Evolutionary conservation across 2,888 invertebrate genomes (phyloP).

Genomic region (Clunio marinus): DNA sequence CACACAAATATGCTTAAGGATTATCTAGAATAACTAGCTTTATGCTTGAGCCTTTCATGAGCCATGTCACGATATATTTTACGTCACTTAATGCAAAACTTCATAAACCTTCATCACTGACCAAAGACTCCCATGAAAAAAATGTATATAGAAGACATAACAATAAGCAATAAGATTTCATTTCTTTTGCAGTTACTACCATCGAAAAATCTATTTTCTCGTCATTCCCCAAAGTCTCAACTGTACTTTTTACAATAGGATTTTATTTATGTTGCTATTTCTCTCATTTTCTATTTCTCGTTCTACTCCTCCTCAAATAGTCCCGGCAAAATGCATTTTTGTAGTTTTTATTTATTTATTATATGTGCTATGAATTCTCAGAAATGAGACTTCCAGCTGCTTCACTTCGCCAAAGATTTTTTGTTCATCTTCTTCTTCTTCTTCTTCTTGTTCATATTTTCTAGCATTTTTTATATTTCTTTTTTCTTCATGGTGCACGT

Average conservation of each 20-base stretch:
- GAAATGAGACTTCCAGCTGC: constrained; percentile 38
- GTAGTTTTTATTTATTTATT: constrained; percentile 35
- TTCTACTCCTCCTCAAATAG: constrained; percentile 5
- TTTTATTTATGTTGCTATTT: constrained; percentile 36
- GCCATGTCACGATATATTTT: neutral
- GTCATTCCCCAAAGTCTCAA: constrained; percentile 19
- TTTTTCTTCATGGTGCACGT: constrained; percentile 1
- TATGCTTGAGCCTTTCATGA: no score
- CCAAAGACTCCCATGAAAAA: neutral
- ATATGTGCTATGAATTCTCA: constrained; percentile 27
- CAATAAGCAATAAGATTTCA: neutral
- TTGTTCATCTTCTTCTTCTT: constrained; percentile 26
- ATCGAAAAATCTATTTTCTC: neutral
- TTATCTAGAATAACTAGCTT: neutral
- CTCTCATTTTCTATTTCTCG: neutral
- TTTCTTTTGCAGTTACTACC: neutral
- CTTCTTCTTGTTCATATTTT: constrained; percentile 11
- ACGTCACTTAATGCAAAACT: neutral
- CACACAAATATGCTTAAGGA: neutral
- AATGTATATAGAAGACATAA: no score
- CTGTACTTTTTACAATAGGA: constrained; percentile 37
- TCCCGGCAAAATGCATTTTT: constrained; percentile 26
- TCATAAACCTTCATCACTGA: neutral
- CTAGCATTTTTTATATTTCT: no score
- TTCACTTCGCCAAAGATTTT: constrained; percentile 38